A percentile compares a stretch with the other conserved stretches of the same genome.
Evolutionary conservation across 2,888 invertebrate genomes (phyloP).

Genomic region (Cheilosia grossa): DNA sequence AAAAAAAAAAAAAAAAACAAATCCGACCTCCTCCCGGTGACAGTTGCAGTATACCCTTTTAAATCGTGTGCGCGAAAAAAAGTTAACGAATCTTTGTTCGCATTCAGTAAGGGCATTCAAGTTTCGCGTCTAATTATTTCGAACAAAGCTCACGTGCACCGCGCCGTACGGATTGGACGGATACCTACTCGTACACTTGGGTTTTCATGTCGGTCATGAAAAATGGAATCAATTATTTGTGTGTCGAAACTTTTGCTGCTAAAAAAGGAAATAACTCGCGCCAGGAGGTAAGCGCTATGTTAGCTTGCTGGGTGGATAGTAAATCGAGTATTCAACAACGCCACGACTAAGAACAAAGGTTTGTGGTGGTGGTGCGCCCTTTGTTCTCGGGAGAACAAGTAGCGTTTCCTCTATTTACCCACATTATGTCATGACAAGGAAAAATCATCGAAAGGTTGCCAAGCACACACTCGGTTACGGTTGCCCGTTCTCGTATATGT

Average conservation of each 20-base stretch:
- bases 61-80: constrained; percentile 15
- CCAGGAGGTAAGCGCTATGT: constrained; percentile 4
- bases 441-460: constrained; percentile 55
- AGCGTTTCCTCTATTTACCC: constrained; percentile 43
- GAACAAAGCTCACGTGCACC: constrained; percentile 63
- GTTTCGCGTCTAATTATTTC: constrained; percentile 67
- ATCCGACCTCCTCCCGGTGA: neutral
- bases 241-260: constrained; percentile 63
- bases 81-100: constrained; percentile 45
- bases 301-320: neutral
- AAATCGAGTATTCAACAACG: constrained; percentile 13
- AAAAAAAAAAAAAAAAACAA: constrained; percentile 17
- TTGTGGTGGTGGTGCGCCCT: constrained; percentile 35
- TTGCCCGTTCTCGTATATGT: neutral
- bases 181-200: constrained; percentile 38
- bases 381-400: constrained; percentile 52
- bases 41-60: constrained; percentile 61
- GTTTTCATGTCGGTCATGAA: constrained; percentile 72
- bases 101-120: constrained; percentile 70
- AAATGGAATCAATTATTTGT: constrained; percentile 73
- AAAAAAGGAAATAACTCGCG: constrained; percentile 65
- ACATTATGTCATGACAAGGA: constrained; percentile 64
- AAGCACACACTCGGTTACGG: neutral
- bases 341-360: constrained; percentile 59
- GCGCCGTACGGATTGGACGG: neutral